Conservation (phyloP, 2,888 invertebrate genomes). For the Caenorhabditis sp. region DNA sequence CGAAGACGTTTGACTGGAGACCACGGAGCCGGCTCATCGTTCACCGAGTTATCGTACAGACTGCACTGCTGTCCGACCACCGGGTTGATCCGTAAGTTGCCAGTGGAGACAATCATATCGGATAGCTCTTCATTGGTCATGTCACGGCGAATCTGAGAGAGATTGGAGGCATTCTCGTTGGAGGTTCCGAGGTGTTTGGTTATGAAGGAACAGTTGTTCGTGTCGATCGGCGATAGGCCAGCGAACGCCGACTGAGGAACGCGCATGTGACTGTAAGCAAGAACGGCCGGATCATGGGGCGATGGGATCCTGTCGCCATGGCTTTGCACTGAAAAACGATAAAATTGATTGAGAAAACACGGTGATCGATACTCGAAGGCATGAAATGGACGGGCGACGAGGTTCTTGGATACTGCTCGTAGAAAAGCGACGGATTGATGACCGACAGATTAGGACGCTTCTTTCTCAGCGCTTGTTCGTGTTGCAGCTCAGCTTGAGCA, state of each 20-base stretch:
- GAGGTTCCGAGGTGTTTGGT: conserved; percentile 36
- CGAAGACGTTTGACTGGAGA: conserved; percentile 55
- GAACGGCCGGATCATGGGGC: conserved; percentile 53
- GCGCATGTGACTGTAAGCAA: conserved; percentile 41
- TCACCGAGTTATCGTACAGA: neutral
- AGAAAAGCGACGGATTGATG: conserved; percentile 53
- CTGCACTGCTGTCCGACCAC: neutral
- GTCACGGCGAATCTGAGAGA: conserved; percentile 2
- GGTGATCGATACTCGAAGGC: neutral
- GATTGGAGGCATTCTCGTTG: neutral
- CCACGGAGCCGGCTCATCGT: conserved; percentile 56
- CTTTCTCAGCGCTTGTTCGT: conserved; percentile 20
- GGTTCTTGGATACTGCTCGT: conserved; percentile 53
- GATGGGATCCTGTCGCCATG: conserved; percentile 11
- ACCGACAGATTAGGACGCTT: conserved; percentile 52
- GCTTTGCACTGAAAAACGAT: conserved; percentile 15
- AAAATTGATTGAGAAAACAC: neutral
- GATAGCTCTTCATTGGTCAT: conserved; percentile 56
- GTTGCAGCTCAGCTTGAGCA: neutral
- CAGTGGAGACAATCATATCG: conserved; percentile 58
- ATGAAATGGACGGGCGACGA: conserved; percentile 41
- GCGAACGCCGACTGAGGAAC: conserved; percentile 39
- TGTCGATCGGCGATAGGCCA: conserved; percentile 48
- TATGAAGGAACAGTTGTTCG: conserved; percentile 42
- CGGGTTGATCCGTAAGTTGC: conserved; percentile 43